Conservation (phyloP, 2,113 vertebrate genomes). For the Diglossa brunneiventris region DNA sequence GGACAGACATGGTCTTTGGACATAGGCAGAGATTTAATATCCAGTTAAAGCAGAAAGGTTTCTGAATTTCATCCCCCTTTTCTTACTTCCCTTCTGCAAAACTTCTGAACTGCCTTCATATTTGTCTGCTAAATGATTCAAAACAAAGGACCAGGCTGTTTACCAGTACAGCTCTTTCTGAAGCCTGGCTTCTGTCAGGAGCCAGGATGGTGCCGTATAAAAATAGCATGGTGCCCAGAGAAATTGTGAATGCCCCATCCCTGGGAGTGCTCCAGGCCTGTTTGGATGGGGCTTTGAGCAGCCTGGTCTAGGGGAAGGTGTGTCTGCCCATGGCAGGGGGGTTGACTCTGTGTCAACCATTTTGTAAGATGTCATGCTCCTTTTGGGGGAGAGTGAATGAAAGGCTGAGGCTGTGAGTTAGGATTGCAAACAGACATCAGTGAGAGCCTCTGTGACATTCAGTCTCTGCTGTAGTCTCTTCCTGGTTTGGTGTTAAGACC, state of each 20-base stretch:
- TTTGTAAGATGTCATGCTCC: background rate
- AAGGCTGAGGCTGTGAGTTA: background rate
- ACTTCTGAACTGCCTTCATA: background rate
- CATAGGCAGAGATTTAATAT: background rate
- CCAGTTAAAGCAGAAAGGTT: background rate
- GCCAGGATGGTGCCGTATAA: background rate
- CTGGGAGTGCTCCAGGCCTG: background rate
- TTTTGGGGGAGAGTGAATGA: background rate
- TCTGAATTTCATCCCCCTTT: background rate
- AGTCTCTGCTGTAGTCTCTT: background rate
- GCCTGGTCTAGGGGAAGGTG: background rate
- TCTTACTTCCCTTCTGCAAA: background rate
- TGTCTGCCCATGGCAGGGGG: background rate
- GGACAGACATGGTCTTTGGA: background rate
- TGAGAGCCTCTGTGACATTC: background rate
- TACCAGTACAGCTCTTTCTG: background rate
- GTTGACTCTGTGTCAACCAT: background rate
- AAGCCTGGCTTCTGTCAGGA: background rate
- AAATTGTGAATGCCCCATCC: background rate
- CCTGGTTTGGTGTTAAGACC: background rate
- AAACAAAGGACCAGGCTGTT: background rate
- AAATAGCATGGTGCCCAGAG: background rate
- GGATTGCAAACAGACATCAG: background rate
- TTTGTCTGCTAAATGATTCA: background rate
- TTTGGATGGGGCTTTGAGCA: background rate